Percentiles rank a stretch among this genome's conserved stretches.
phyloP scores from a whole-genome alignment of 2,113 vertebrate species.

The Tachuris rubrigastra region DNA sequence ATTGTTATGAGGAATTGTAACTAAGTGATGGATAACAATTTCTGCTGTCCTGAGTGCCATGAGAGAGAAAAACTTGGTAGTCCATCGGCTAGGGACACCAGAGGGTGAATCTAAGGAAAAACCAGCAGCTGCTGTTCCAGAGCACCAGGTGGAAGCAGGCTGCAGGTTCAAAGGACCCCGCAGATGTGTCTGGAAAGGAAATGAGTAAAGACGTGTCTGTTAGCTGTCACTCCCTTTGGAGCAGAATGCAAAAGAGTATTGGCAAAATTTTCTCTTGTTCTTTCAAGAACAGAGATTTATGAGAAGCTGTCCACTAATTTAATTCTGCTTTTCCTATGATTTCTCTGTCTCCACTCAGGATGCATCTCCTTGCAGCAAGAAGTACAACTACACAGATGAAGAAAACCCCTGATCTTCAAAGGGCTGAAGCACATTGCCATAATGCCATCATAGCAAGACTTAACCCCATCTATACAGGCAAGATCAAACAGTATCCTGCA shows the following conservation, averaged over 20 bases:
- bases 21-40: background rate
- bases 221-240: background rate
- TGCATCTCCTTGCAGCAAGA: background rate
- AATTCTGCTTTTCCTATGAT: background rate
- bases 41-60: background rate
- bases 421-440: background rate
- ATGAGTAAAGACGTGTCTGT: background rate
- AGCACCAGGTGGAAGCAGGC: background rate
- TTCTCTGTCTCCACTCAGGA: background rate
- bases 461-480: constrained; percentile 1
- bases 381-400: background rate
- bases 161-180: background rate
- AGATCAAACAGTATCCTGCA: constrained; percentile 61
- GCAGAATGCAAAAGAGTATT: background rate
- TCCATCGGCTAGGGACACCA: background rate
- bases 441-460: background rate
- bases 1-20: background rate
- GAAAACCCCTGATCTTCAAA: constrained; percentile 18
- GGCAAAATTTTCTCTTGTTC: background rate
- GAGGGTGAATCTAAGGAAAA: background rate
- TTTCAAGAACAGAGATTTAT: background rate
- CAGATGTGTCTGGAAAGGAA: background rate
- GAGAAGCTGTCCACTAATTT: background rate
- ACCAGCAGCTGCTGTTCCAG: background rate
- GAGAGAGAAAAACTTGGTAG: background rate